Percentiles rank a stretch among this genome's conserved stretches.
Evolutionary conservation across 2,888 invertebrate genomes (phyloP).

Genomic region (Yponomeuta plumbellus): DNA sequence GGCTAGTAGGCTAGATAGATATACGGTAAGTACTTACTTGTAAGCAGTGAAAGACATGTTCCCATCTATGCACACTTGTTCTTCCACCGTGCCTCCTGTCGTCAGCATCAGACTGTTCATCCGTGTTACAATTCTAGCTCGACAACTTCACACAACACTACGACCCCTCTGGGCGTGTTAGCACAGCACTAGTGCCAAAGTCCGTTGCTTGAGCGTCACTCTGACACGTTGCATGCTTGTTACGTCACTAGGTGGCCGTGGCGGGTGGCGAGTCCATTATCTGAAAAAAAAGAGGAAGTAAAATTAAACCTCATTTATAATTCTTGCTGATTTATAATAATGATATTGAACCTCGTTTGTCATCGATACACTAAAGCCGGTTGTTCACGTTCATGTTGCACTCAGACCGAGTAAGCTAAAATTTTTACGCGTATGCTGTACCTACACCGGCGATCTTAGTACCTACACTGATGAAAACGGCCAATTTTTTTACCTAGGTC

Average conservation of each 20-base stretch:
- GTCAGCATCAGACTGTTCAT: conserved; percentile 74
- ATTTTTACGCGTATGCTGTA: too few relatives aligned
- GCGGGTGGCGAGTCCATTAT: conserved; percentile 28
- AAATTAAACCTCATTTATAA: not conserved
- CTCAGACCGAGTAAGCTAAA: too few relatives aligned
- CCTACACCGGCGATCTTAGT: too few relatives aligned
- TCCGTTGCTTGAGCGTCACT: conserved; percentile 44
- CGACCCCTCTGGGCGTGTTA: conserved; percentile 19
- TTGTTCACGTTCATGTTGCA: too few relatives aligned
- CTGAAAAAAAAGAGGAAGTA: conserved; percentile 35
- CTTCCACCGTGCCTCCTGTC: conserved; percentile 58
- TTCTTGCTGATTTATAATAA: too few relatives aligned
- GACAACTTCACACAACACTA: conserved; percentile 42
- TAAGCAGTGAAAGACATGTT: conserved; percentile 71
- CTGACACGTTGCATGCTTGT: conserved; percentile 48
- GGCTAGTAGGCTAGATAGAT: not conserved
- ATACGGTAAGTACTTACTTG: conserved; percentile 48
- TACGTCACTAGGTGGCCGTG: conserved; percentile 51
- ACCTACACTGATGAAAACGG: too few relatives aligned
- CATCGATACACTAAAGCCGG: too few relatives aligned
- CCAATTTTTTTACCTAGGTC: too few relatives aligned
- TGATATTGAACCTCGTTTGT: too few relatives aligned
- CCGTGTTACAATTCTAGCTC: conserved; percentile 31
- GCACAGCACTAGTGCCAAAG: conserved; percentile 30
- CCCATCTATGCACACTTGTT: conserved; percentile 62